Percentiles rank a stretch among this genome's conserved stretches.
Conservation (phyloP, 2,888 invertebrate species). For the Gastrophysa polygoni region DNA sequence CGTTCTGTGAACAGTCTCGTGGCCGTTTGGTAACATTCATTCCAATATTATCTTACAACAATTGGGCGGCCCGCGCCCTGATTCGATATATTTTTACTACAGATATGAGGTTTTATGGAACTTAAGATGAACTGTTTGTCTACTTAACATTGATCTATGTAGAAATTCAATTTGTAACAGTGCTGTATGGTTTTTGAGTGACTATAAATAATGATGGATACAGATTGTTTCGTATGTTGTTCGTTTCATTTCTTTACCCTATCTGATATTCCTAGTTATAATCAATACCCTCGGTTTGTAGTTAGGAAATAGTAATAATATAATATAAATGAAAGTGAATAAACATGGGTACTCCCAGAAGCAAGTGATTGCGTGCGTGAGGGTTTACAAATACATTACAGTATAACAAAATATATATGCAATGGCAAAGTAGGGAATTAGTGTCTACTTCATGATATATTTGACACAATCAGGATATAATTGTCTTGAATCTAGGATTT, state of each 20-base stretch:
- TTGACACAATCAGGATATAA: too few relatives aligned
- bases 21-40: conserved; percentile 50
- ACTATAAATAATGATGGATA: conserved; percentile 58
- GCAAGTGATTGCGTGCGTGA: too few relatives aligned
- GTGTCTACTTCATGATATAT: too few relatives aligned
- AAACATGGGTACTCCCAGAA: too few relatives aligned
- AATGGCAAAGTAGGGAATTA: too few relatives aligned
- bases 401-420: too few relatives aligned
- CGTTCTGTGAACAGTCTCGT: conserved; percentile 40
- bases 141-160: conserved; percentile 51
- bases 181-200: conserved; percentile 58
- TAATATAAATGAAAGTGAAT: too few relatives aligned
- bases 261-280: too few relatives aligned
- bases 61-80: conserved; percentile 39
- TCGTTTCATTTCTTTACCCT: conserved; percentile 45
- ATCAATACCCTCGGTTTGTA: too few relatives aligned
- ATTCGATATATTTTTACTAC: conserved; percentile 55
- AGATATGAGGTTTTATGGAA: conserved; percentile 42
- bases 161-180: conserved; percentile 56
- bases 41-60: conserved; percentile 46
- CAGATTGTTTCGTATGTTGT: conserved; percentile 57
- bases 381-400: too few relatives aligned
- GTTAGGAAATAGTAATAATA: too few relatives aligned
- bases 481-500: too few relatives aligned
- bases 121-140: conserved; percentile 48